A percentile compares a stretch with the other conserved stretches of the same genome.
Evolutionary conservation across 2,888 invertebrate genomes (phyloP).

Genomic region (Oscheius onirici): DNA sequence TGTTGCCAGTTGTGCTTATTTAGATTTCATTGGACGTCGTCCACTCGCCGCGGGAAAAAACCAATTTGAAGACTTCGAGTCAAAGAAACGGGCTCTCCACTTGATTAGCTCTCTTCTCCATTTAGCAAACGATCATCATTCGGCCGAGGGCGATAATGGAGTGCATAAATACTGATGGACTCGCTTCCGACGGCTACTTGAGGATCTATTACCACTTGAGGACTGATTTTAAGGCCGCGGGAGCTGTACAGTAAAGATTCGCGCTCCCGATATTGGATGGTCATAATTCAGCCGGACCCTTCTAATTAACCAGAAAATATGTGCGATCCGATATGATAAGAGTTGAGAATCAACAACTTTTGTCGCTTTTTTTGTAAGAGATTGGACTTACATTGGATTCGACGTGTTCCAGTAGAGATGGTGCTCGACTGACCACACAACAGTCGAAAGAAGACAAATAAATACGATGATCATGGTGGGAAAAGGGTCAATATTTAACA

Average conservation of each 20-base stretch:
- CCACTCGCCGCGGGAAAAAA: neutral
- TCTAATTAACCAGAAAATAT: constrained; percentile 31
- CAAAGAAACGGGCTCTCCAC: neutral
- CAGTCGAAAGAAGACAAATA: neutral
- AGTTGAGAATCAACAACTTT: constrained; percentile 2
- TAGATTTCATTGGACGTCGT: constrained; percentile 20
- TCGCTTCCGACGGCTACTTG: constrained; percentile 10
- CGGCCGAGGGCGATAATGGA: constrained; percentile 25
- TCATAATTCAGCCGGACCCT: constrained; percentile 27
- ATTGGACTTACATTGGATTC: constrained; percentile 7
- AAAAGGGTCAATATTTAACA: too few relatives aligned
- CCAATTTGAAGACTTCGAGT: constrained; percentile 3
- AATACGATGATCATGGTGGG: neutral
- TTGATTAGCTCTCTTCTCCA: neutral
- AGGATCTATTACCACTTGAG: constrained; percentile 29
- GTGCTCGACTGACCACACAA: neutral
- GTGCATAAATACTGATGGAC: constrained; percentile 24
- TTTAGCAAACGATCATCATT: too few relatives aligned
- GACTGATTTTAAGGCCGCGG: neutral
- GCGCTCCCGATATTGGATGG: neutral
- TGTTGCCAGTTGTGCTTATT: constrained; percentile 26
- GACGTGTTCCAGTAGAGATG: constrained; percentile 15
- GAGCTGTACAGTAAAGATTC: too few relatives aligned
- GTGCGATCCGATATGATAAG: constrained; percentile 33
- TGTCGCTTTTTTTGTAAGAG: neutral